Evolutionary conservation across 2,113 vertebrate species (phyloP).

Genomic region (Syngnathus typhle): DNA sequence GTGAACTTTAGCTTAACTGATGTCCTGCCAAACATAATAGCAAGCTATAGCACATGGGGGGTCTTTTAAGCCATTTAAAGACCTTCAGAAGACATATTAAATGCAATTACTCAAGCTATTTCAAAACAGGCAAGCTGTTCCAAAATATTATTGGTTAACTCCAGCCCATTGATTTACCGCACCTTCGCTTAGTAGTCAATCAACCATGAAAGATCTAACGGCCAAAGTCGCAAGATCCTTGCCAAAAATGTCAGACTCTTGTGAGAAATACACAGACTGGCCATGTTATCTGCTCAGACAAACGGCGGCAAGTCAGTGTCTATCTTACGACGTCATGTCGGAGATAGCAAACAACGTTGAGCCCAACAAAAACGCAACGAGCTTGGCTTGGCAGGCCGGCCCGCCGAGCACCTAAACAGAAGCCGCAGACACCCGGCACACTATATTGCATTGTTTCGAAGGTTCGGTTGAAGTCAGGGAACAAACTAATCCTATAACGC

Average conservation of each 20-base stretch:
- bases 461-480: constrained; percentile 27
- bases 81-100: constrained; percentile 10
- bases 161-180: constrained; percentile 10
- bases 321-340: constrained; percentile 58
- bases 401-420: constrained; percentile 50
- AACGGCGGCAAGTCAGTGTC: constrained; percentile 40
- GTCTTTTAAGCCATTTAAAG: constrained; percentile 23
- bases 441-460: constrained; percentile 27
- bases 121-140: not conserved
- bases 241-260: constrained; percentile 15
- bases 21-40: constrained; percentile 51
- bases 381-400: constrained; percentile 36
- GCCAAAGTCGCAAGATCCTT: not conserved
- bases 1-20: constrained; percentile 42
- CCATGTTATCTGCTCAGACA: constrained; percentile 28
- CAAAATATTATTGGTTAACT: constrained; percentile 12
- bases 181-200: constrained; percentile 8
- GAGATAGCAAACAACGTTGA: constrained; percentile 39
- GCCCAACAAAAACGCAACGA: constrained; percentile 40
- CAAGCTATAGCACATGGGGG: constrained; percentile 18
- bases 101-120: constrained; percentile 13
- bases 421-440: constrained; percentile 49
- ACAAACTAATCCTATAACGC: constrained; percentile 4
- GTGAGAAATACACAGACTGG: constrained; percentile 15
- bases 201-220: not conserved